Conservation (phyloP, 2,113 vertebrate species). For the Calonectris borealis region DNA sequence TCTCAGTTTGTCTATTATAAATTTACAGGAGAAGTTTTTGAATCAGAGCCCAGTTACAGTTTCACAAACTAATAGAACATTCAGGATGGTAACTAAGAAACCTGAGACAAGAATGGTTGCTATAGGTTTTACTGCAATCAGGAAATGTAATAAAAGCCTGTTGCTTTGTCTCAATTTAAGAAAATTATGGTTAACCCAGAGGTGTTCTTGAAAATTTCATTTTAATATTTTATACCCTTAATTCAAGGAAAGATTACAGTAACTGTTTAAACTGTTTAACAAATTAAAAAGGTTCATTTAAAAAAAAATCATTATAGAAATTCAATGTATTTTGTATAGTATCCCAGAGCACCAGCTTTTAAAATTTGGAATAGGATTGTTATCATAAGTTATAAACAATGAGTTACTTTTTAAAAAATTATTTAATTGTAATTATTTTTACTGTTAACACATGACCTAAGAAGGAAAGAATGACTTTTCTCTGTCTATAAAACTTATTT, state of each 20-base stretch:
- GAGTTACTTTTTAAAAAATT: neutral
- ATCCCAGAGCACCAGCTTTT: neutral
- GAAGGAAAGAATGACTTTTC: neutral
- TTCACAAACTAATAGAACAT: neutral
- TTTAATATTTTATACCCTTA: neutral
- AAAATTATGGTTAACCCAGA: neutral
- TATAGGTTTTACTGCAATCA: neutral
- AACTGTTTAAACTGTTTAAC: neutral
- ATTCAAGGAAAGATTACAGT: neutral
- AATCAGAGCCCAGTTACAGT: neutral
- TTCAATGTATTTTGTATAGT: neutral
- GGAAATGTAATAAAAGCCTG: conserved; percentile 14
- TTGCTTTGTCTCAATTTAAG: conserved; percentile 11
- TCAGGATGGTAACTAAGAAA: neutral
- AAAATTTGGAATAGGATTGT: neutral
- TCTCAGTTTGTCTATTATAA: neutral
- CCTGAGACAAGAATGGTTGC: neutral
- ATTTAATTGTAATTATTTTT: neutral
- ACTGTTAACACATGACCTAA: neutral
- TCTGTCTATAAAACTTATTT: neutral
- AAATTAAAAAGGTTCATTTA: neutral
- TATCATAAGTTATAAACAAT: neutral
- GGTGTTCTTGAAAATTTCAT: neutral
- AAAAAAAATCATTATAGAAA: neutral
- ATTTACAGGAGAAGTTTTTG: neutral